phyloP scores from a whole-genome alignment of 2,888 invertebrate species.

The Ramazzottius varieornatus region DNA sequence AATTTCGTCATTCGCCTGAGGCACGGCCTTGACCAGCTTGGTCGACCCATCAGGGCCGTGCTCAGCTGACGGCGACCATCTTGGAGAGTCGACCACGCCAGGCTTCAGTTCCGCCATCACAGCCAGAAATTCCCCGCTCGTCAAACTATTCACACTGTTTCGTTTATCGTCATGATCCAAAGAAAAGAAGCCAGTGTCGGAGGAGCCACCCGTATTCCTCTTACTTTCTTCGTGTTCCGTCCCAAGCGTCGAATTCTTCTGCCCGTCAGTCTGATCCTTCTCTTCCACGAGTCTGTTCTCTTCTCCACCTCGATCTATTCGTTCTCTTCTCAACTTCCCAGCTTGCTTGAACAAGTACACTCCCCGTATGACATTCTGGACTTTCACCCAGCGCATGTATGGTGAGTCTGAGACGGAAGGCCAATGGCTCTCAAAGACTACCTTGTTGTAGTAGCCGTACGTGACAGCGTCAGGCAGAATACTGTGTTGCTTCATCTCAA shows the following conservation, averaged over 20 bases:
- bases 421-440: conserved; percentile 9
- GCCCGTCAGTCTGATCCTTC: not conserved
- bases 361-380: not conserved
- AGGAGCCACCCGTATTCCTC: not conserved
- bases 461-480: conserved; percentile 91
- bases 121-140: not conserved
- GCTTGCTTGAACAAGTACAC: not conserved
- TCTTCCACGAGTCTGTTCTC: not conserved
- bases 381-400: not conserved
- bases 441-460: conserved; percentile 59
- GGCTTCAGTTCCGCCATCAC: not conserved
- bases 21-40: no score
- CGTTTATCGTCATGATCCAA: not conserved
- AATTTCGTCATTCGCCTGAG: no score
- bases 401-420: not conserved
- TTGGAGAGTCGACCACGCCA: no score
- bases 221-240: not conserved
- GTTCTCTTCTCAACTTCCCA: not conserved
- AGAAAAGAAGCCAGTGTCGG: not conserved
- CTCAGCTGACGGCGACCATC: no score
- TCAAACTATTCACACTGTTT: not conserved
- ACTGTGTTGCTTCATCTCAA: conserved; percentile 35
- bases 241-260: not conserved
- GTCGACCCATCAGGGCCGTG: no score
- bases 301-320: not conserved